phyloP scores from a whole-genome alignment of 2,888 invertebrate genomes.

The Chromoteleia sp. region DNA sequence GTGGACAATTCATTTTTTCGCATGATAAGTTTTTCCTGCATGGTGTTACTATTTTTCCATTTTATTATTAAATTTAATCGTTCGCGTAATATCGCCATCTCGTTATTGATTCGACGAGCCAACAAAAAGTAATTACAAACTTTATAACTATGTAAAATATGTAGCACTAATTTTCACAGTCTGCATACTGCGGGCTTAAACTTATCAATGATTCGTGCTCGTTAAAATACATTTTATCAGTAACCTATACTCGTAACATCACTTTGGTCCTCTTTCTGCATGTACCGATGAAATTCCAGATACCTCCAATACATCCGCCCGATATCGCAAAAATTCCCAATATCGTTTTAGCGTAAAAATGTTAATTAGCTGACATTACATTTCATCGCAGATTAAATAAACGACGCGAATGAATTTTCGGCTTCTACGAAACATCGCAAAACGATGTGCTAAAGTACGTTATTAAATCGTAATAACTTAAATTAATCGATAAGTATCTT shows the following conservation, averaged over 20 bases:
- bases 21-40: too few relatives aligned
- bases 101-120: slow-evolving; percentile 5
- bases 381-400: slow-evolving; percentile 27
- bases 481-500: slow-evolving; percentile 21
- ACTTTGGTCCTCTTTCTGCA: slow-evolving; percentile 21
- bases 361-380: slow-evolving; percentile 42
- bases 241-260: slow-evolving; percentile 44
- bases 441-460: slow-evolving; percentile 3
- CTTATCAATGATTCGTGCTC: slow-evolving; percentile 34
- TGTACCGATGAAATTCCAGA: slow-evolving; percentile 40
- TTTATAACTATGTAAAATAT: slow-evolving; percentile 45
- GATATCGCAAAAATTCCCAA: slow-evolving; percentile 50
- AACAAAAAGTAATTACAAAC: slow-evolving; percentile 29
- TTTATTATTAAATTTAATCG: too few relatives aligned
- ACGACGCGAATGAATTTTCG: slow-evolving; percentile 23
- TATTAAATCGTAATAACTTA: slow-evolving; percentile 18
- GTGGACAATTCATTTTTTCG: too few relatives aligned
- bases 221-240: slow-evolving; percentile 49
- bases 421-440: background rate
- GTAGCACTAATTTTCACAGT: slow-evolving; percentile 38
- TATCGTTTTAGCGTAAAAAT: slow-evolving; percentile 42
- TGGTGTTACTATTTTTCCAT: too few relatives aligned
- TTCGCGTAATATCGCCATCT: background rate
- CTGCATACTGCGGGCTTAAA: slow-evolving; percentile 14
- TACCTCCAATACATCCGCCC: slow-evolving; percentile 19